Evolutionary conservation across 2,888 invertebrate genomes (phyloP).

Genomic region (Calliphora vomitoria): DNA sequence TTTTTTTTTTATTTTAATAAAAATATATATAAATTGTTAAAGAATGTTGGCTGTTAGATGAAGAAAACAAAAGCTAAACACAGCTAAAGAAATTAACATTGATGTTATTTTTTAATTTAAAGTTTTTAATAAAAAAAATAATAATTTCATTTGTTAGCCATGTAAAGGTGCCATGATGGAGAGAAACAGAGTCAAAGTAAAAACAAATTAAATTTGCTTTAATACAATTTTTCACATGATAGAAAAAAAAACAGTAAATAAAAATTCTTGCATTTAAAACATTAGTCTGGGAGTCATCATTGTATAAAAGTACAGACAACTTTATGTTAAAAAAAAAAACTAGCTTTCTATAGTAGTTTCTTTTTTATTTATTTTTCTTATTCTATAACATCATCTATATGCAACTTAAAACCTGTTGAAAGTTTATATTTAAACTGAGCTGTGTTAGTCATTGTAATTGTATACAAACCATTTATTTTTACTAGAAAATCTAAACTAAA

Average conservation of each 20-base stretch:
- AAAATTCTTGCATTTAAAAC: neutral
- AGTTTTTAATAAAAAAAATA: conserved; percentile 71
- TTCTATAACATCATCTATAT: neutral
- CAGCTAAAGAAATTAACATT: conserved; percentile 71
- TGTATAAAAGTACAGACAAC: no score
- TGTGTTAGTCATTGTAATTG: conserved; percentile 24
- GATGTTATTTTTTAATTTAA: conserved; percentile 74
- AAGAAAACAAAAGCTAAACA: conserved; percentile 25
- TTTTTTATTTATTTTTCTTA: no score
- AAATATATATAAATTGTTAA: neutral
- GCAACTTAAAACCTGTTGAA: conserved; percentile 52
- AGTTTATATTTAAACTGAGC: conserved; percentile 19
- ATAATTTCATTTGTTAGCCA: conserved; percentile 73
- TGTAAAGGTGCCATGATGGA: conserved; percentile 56
- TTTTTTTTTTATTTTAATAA: neutral
- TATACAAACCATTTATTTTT: conserved; percentile 49
- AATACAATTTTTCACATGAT: conserved; percentile 27
- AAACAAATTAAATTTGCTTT: conserved; percentile 26
- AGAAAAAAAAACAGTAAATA: neutral
- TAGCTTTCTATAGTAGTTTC: no score
- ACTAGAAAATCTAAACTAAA: conserved; percentile 33
- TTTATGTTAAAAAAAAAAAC: no score
- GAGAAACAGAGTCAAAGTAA: conserved; percentile 8
- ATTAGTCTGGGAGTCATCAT: no score
- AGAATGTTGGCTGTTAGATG: neutral